Evolutionary conservation across 2,113 vertebrate species (phyloP).

Genomic region (Oryzias curvinotus): DNA sequence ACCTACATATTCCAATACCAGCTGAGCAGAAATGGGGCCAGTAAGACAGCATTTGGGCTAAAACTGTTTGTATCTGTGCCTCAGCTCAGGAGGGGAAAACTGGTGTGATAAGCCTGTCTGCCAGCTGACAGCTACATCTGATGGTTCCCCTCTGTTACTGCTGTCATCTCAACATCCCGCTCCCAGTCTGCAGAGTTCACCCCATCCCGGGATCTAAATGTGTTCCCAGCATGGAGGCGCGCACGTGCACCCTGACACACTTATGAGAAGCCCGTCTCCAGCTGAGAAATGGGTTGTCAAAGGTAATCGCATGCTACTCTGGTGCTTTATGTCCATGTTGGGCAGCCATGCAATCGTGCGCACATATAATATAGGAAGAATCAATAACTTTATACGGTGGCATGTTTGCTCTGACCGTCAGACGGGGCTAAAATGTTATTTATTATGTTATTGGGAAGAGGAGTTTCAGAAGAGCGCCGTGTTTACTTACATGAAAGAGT

Average conservation of each 20-base stretch:
- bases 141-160: constrained; percentile 50
- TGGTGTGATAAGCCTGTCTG: constrained; percentile 56
- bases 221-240: constrained; percentile 25
- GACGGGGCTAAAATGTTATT: background rate
- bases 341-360: background rate
- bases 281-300: constrained; percentile 52
- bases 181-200: constrained; percentile 28
- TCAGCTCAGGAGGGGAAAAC: constrained; percentile 57
- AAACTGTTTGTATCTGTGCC: constrained; percentile 64
- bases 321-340: constrained; percentile 28
- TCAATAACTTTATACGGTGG: background rate
- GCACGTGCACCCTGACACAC: constrained; percentile 7
- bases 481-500: too few species aligned
- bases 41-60: constrained; percentile 54
- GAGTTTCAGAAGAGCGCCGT: background rate
- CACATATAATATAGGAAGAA: constrained; percentile 14
- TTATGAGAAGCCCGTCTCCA: constrained; percentile 16
- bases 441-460: background rate
- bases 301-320: constrained; percentile 25
- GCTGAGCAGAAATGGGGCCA: constrained; percentile 45
- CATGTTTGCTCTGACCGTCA: constrained; percentile 8
- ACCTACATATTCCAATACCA: constrained; percentile 29
- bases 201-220: constrained; percentile 43
- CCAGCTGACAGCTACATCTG: constrained; percentile 58
- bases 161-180: constrained; percentile 57